phyloP scores from a whole-genome alignment of 1,140 invertebrate genomes.

The Papilio glaucus region DNA sequence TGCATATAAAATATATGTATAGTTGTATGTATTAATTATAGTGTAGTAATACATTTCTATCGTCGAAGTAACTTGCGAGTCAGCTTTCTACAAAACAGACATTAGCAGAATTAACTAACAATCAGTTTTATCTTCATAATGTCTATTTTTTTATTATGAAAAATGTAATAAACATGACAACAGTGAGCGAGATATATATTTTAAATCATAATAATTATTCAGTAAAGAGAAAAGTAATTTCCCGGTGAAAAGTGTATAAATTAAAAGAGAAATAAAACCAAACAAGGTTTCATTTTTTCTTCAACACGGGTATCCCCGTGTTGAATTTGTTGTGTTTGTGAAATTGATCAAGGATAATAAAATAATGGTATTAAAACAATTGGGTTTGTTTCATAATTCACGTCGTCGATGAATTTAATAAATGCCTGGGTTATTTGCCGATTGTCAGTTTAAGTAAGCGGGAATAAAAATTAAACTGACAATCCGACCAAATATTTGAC shows the following conservation, averaged over 20 bases:
- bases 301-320: not conserved
- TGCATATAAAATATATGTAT: too few species aligned
- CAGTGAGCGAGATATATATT: not conserved
- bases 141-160: not conserved
- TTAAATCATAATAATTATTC: conserved; percentile 5
- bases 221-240: not conserved
- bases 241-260: not conserved
- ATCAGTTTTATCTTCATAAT: too few species aligned
- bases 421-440: too few species aligned
- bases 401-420: not conserved
- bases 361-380: not conserved
- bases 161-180: not conserved
- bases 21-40: too few species aligned
- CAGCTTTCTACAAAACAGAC: too few species aligned
- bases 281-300: not conserved
- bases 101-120: too few species aligned
- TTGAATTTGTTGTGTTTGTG: too few species aligned
- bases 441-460: too few species aligned
- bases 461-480: too few species aligned
- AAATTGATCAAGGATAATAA: not conserved
- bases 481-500: too few species aligned
- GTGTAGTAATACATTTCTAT: too few species aligned
- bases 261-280: not conserved
- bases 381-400: not conserved
- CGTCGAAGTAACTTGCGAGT: too few species aligned